Percentiles rank a stretch among this genome's conserved stretches.
These are phyloP conservation scores for Alloscopus bannaensis DNA, from an alignment of 2,888 invertebrate species.

Conservation along the genomic window DNA sequence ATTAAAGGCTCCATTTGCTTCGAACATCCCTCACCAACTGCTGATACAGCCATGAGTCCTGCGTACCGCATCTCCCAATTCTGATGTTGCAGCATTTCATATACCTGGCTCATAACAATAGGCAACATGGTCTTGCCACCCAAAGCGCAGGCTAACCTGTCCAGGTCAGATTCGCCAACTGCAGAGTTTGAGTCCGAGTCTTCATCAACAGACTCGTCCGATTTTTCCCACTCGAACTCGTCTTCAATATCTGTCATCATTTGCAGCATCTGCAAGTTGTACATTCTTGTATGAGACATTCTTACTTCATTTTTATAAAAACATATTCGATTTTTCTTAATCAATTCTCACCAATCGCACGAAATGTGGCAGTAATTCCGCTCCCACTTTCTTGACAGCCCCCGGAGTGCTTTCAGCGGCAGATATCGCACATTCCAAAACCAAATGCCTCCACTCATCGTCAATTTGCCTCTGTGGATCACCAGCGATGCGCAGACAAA, in stretches of 20 bases:
- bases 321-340: too few species aligned
- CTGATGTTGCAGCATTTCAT: conserved; percentile 88
- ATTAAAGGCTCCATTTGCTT: conserved; percentile 98
- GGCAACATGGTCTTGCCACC: conserved; percentile 95
- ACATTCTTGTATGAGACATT: too few species aligned
- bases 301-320: too few species aligned
- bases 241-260: conserved; percentile 95
- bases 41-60: conserved; percentile 98
- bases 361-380: conserved; percentile 83
- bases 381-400: conserved; percentile 95
- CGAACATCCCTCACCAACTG: conserved; percentile 98
- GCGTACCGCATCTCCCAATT: conserved; percentile 96
- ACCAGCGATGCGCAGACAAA: conserved; percentile 80
- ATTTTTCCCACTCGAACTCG: conserved; percentile 82
- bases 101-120: conserved; percentile 89
- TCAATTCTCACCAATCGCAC: conserved; percentile 68
- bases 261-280: conserved; percentile 85
- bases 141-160: conserved; percentile 97
- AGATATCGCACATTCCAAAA: conserved; percentile 79
- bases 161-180: conserved; percentile 96
- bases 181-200: conserved; percentile 90
- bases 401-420: conserved; percentile 96
- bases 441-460: conserved; percentile 71
- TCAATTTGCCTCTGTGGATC: conserved; percentile 53
- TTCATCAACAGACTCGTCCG: conserved; percentile 92